A percentile compares a stretch with the other conserved stretches of the same genome.
These are phyloP conservation scores for Metallyticus violacea DNA, from an alignment of 2,888 invertebrate genomes.

Conservation along the genomic window DNA sequence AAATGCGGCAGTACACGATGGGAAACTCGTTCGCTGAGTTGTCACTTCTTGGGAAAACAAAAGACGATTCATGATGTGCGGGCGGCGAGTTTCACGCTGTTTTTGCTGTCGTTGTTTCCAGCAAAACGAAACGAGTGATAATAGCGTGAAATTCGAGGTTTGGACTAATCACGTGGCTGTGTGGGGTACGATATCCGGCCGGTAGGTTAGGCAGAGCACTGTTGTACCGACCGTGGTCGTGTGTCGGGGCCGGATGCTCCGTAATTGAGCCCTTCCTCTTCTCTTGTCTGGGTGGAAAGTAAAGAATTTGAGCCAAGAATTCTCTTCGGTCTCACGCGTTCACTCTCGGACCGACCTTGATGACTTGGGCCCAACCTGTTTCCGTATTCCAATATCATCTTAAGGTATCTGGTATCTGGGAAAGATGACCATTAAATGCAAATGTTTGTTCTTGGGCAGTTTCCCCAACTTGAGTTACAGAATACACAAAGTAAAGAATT, in stretches of 20 bases:
- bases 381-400: neutral
- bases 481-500: too few relatives aligned
- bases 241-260: slow-evolving; percentile 4
- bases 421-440: too few relatives aligned
- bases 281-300: slow-evolving; percentile 23
- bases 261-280: slow-evolving; percentile 22
- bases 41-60: neutral
- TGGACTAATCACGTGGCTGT: neutral
- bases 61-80: neutral
- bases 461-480: too few relatives aligned
- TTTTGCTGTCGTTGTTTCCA: neutral
- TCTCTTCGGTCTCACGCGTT: neutral
- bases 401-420: too few relatives aligned
- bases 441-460: too few relatives aligned
- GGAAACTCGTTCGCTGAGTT: neutral
- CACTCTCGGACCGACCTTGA: neutral
- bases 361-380: neutral
- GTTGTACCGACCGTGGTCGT: neutral
- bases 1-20: neutral
- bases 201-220: neutral
- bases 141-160: neutral
- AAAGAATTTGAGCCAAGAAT: slow-evolving; percentile 28
- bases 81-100: neutral
- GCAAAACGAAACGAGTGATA: neutral
- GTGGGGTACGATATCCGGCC: neutral